Evolutionary conservation across 2,797 vertebrate genomes (phyloP).

Genomic region (Calcarius lapponicus): DNA sequence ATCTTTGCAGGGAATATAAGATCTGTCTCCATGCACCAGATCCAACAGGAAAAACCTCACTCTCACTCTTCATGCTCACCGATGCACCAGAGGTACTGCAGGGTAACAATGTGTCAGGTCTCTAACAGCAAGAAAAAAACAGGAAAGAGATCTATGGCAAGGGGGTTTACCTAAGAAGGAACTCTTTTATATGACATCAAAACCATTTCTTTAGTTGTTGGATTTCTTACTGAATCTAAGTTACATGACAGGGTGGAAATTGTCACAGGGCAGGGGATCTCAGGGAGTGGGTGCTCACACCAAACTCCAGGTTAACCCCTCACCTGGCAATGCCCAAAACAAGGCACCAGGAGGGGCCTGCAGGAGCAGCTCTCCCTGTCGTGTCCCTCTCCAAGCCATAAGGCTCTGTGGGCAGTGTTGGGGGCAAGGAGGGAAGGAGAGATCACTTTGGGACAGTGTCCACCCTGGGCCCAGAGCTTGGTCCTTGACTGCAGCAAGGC

Average conservation of each 20-base stretch:
- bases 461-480: not conserved
- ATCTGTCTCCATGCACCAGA: not conserved
- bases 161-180: not conserved
- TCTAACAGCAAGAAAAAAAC: not conserved
- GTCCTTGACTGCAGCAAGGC: not conserved
- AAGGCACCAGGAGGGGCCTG: not conserved
- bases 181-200: not conserved
- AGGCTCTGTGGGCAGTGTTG: not conserved
- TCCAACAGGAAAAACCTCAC: not conserved
- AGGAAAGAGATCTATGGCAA: not conserved
- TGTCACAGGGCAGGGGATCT: not conserved
- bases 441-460: not conserved
- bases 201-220: not conserved
- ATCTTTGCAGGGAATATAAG: not conserved
- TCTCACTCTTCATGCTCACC: not conserved
- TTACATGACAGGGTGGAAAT: not conserved
- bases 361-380: not conserved
- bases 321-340: not conserved
- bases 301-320: not conserved
- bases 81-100: not conserved
- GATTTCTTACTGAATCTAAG: not conserved
- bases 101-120: not conserved
- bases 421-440: not conserved
- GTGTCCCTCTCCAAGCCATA: accelerated
- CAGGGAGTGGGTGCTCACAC: not conserved